These are phyloP conservation scores for Chloropsis cyanopogon DNA, from an alignment of 2,113 vertebrate genomes.

Conservation along the genomic window DNA sequence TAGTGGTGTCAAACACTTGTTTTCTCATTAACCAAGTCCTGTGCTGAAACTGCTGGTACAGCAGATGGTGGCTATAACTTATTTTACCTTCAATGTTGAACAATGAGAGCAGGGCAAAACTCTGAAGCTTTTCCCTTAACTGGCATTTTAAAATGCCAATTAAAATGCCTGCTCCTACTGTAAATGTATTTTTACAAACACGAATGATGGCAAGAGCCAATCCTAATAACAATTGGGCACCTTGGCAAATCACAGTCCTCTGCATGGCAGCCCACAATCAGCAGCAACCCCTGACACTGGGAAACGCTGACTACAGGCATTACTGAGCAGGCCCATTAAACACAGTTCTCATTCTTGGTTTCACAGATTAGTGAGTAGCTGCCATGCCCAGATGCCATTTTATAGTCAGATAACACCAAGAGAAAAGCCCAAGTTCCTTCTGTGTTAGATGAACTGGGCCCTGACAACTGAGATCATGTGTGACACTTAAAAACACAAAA, in stretches of 20 bases:
- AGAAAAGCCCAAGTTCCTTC: not conserved
- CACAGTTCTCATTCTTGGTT: conserved; percentile 30
- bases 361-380: conserved; percentile 28
- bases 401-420: not conserved
- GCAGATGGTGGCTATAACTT: not conserved
- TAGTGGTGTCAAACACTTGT: not conserved
- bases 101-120: not conserved
- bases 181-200: not conserved
- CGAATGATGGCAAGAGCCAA: not conserved
- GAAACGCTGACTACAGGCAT: not conserved
- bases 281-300: not conserved
- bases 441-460: not conserved
- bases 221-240: not conserved
- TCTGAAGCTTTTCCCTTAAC: not conserved
- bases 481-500: not conserved
- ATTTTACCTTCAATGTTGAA: not conserved
- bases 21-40: not conserved
- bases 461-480: not conserved
- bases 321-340: conserved; percentile 38
- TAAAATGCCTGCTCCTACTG: not conserved
- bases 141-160: not conserved
- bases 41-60: not conserved
- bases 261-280: conserved; percentile 26
- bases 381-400: not conserved
- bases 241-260: conserved; percentile 6